Base-by-base conservation (phyloP, 1,140 invertebrate species). In the Drosophila rufa region DNA sequence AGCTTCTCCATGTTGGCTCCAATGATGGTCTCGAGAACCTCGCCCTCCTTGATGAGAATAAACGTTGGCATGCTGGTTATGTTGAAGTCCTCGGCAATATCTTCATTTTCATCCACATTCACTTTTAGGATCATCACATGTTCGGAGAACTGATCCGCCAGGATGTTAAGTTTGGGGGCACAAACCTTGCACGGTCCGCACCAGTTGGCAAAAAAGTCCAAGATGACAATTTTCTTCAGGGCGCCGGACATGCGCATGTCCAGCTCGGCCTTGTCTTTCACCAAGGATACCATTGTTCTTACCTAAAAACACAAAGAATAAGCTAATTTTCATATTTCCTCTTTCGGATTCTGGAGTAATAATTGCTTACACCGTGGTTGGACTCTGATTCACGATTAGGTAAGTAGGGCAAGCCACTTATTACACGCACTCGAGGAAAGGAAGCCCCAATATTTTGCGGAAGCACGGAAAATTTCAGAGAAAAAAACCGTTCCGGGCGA, bases 1-100 rank as follows among this genome's bases (percentile, higher is more conserved):
- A 98, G 93, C 92, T 97, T 97, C 1, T 96, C 95, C 19, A 94
- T 94, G 90, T 97, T 98, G 30, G 97, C 96, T 15, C 97, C 97
- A 57, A 96, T 95, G 91, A 98, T 96, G 22, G 94, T 94, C 9
- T 96, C 95, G n/a, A 97, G 94, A 81, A 95, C 95, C 86, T 95
- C 92, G 22, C 94, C 94, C 73, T 95, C 95, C 93, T 98, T 98
- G 59, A 98, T 94, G 91, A 98, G 98, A 8, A 98, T 93, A 93
- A 99, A 99, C 1, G 98, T 99, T n/a, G 98, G 98, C 98, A 99
- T 98, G 47, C 97, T 97, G 66, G 94, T 94, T 66, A 99, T 96
- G 73, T 96, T 94, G 92, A 98, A 98, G 60, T 96, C 94, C 15
- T 94, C 93, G 1, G 96, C 96, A 43, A 98, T 93, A n/a, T 98